These are phyloP conservation scores for Pristionchus maxplancki DNA, from an alignment of 2,888 invertebrate species.

Conservation along the genomic window DNA sequence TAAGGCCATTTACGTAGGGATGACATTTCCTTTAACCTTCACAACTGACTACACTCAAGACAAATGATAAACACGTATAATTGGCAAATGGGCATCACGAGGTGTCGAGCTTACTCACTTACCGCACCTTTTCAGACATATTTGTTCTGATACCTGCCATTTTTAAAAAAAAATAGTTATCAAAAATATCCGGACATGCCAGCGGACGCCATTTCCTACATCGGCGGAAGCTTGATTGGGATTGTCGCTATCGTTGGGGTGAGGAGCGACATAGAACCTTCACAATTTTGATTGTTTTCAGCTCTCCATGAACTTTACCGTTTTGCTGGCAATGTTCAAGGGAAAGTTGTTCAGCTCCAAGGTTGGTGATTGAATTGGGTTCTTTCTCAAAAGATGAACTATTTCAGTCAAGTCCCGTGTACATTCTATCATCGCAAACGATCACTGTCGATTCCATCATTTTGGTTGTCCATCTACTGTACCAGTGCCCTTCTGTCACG, in stretches of 20 bases:
- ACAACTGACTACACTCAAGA: neutral
- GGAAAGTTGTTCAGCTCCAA: neutral
- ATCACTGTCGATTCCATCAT: neutral
- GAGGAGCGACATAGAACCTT: too few relatives aligned
- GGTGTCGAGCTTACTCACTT: neutral
- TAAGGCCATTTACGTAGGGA: neutral
- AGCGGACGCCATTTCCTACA: neutral
- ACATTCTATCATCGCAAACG: neutral
- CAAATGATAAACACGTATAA: neutral
- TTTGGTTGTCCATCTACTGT: neutral
- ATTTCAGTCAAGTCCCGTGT: conserved; percentile 26
- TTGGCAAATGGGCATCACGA: neutral
- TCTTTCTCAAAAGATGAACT: neutral
- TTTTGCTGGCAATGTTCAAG: neutral
- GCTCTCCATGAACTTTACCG: neutral
- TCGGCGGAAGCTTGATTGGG: neutral
- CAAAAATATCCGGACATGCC: neutral
- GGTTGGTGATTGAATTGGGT: neutral
- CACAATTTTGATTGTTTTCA: too few relatives aligned
- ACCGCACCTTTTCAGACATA: neutral
- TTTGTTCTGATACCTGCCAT: too few relatives aligned
- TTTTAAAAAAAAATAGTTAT: too few relatives aligned
- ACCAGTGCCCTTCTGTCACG: neutral
- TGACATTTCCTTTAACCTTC: neutral
- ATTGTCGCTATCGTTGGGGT: neutral